Evolutionary conservation across 2,113 vertebrate genomes (phyloP).

Genomic region (Anthoscopus minutus): DNA sequence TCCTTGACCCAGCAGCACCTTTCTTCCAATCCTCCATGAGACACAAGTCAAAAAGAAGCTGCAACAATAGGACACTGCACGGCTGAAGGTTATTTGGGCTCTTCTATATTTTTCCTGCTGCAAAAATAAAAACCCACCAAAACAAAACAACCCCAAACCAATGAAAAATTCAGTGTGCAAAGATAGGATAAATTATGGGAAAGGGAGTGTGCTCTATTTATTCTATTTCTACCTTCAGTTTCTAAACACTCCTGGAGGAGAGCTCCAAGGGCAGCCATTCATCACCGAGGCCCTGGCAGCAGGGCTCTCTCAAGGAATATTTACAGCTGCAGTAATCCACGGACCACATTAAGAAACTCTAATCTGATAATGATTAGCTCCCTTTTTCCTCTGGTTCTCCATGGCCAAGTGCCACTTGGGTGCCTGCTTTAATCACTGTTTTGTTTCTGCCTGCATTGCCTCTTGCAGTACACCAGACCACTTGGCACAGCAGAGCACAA

Average conservation of each 20-base stretch:
- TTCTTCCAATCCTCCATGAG: neutral
- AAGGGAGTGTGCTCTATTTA: neutral
- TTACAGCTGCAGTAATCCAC: conserved; percentile 44
- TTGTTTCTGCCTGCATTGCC: neutral
- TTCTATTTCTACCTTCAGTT: neutral
- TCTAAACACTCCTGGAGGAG: neutral
- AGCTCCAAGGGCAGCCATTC: conserved; percentile 21
- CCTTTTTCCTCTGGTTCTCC: neutral
- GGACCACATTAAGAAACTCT: conserved; percentile 31
- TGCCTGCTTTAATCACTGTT: neutral
- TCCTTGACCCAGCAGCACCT: neutral
- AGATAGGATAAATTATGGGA: neutral
- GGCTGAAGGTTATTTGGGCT: neutral
- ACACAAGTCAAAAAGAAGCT: neutral
- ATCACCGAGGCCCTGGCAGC: neutral
- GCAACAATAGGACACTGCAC: neutral
- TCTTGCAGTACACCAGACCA: neutral
- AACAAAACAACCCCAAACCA: neutral
- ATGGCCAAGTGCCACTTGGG: neutral
- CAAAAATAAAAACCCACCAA: neutral
- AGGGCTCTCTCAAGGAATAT: conserved; percentile 20
- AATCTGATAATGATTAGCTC: conserved; percentile 28
- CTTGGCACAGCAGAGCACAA: neutral
- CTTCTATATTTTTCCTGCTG: neutral
- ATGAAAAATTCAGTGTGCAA: neutral